phyloP scores from a whole-genome alignment of 2,113 vertebrate genomes.

The Arvicanthis niloticus region DNA sequence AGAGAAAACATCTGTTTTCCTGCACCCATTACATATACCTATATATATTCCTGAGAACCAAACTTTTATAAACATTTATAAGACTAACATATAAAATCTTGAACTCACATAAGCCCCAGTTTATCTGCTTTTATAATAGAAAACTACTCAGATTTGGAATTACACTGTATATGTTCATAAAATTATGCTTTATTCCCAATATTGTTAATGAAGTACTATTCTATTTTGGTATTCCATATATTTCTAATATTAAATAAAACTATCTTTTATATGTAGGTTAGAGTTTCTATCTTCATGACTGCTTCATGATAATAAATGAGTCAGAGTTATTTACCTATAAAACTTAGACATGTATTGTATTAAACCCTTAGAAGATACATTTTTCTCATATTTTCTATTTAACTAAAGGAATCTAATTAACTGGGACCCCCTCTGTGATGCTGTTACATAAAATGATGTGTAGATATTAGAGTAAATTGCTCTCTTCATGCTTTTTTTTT shows the following conservation, averaged over 20 bases:
- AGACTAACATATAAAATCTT: neutral
- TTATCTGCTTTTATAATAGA: neutral
- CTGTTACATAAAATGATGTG: conserved; percentile 77
- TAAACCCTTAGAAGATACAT: conserved; percentile 61
- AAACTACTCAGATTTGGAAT: neutral
- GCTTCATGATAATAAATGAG: neutral
- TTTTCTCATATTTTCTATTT: conserved; percentile 79
- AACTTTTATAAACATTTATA: neutral
- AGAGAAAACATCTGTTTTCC: neutral
- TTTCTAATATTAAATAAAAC: conserved; percentile 43
- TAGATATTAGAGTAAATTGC: conserved; percentile 83
- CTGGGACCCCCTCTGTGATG: conserved; percentile 76
- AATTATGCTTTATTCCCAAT: neutral
- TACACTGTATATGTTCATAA: neutral
- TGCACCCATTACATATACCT: neutral
- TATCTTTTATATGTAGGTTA: conserved; percentile 14
- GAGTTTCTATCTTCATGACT: conserved; percentile 23
- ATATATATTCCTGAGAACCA: neutral
- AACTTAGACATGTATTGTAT: conserved; percentile 57
- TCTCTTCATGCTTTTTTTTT: conserved; percentile 77
- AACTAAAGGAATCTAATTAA: conserved; percentile 85
- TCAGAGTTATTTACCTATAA: conserved; percentile 35
- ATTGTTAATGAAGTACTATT: conserved; percentile 25
- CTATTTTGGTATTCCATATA: neutral
- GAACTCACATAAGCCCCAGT: neutral